Evolutionary conservation across 2,888 invertebrate species (phyloP), one percentile per base, ranked within the genome.

Genomic region (Eumerus sabulonum): DNA sequence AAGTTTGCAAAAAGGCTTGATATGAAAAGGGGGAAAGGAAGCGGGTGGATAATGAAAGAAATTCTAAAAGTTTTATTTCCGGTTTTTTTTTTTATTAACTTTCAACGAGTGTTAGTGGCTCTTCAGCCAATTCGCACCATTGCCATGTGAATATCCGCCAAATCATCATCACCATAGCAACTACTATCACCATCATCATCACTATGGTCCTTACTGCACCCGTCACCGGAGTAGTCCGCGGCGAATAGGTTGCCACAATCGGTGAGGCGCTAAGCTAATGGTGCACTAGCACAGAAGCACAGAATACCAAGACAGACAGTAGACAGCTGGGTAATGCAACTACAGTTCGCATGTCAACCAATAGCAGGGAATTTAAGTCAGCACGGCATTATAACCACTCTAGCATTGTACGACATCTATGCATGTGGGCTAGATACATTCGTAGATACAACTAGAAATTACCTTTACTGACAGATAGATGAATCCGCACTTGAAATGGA

Each of bases 261-360:
- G 27, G 50, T 40, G 40, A 68, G 68, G 77, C 68, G 57, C 56
- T 50, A 64, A 53, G 68, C 73, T 70, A 79, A 79, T 64, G 64
- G 74, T 60, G 59, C 68, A 53, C 60, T 40, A 68, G 63, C 51
- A 63, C 73, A 54, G 27, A 7, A 27, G 27, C 7, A 27, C 27
- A 27, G 27, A 27, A 27, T 7, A 27, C 2, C 27, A 2, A 2
- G 27, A n/a, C 27, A 27, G 27, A 27, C 27, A 27, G 27, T 45
- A 47, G 36, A 9, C 63, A 66, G 44, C 56, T 68, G 68, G 45
- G 12, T 19, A 51, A 38, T 64, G 68, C 66, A 72, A 70, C 40
- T n/a, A 40, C 40, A 56, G 71, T 40, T 50, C 51, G 57, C 63
- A 50, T 76, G 74, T 76, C 62, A 63, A 35, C 57, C 50, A 66